A percentile compares a stretch with the other conserved stretches of the same genome.
phyloP scores from a whole-genome alignment of 2,797 vertebrate species.

The Schizopygopsis pylzovi region DNA sequence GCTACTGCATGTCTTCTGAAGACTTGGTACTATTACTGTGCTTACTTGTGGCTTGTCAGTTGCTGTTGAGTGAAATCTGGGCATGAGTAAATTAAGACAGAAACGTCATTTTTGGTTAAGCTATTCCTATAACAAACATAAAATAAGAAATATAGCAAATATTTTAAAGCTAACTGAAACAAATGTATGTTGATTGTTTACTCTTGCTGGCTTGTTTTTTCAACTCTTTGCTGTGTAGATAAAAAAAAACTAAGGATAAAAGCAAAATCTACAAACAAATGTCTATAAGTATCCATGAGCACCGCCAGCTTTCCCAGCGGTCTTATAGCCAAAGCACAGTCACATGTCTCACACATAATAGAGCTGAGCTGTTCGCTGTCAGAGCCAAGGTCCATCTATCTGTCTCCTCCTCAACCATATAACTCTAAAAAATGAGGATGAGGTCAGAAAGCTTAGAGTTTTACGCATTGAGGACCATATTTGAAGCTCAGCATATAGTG shows the following conservation, averaged over 20 bases:
- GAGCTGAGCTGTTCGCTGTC: slow-evolving; percentile 26
- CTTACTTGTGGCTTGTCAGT: not conserved
- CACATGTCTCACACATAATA: slow-evolving; percentile 34
- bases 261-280: slow-evolving; percentile 33
- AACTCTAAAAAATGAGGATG: slow-evolving; percentile 34
- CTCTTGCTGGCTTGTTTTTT: slow-evolving; percentile 7
- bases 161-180: not conserved
- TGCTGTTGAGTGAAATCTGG: not conserved
- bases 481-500: slow-evolving; percentile 5
- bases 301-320: slow-evolving; percentile 37
- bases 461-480: not conserved
- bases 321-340: slow-evolving; percentile 51
- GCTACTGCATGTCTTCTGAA: not conserved
- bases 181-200: not conserved
- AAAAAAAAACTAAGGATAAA: slow-evolving; percentile 32
- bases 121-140: not conserved
- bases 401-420: slow-evolving; percentile 29
- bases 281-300: slow-evolving; percentile 32
- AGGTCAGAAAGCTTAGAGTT: slow-evolving; percentile 51
- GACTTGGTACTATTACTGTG: not conserved
- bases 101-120: not conserved
- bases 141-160: not conserved
- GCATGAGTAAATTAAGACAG: not conserved
- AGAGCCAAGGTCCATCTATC: slow-evolving; percentile 32
- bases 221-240: slow-evolving; percentile 31